Base-by-base conservation (phyloP, 2,888 invertebrate species). In the Aporophyla nigra region DNA sequence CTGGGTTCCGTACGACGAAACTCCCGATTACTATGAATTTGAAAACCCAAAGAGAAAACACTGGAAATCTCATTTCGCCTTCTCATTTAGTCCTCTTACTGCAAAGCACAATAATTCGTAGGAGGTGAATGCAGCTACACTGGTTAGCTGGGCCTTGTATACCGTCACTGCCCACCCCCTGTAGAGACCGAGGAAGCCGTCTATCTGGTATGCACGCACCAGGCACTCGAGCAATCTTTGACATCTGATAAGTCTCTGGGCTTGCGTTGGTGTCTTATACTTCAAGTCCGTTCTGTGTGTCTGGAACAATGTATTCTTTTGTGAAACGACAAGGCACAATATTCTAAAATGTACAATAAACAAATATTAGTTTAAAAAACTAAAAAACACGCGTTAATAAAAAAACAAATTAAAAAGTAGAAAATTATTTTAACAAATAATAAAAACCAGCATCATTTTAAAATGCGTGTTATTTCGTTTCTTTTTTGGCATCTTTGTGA, bases 91-190 rank as follows among this genome's bases (percentile, higher is more conserved):
- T n/a, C 10, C 92, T 71, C 94, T 92, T 2, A 94, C 78, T 0
- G 84, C 67, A 61, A 90, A 92, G 78, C 96, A 96, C 2, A 92
- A 66, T 0, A 95, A 87, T 81, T 96, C 96, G 73, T 96, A 96
- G 0, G 93, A 90, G 0, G 95, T 95, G 78, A 94, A 96, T 0
- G 94, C 92, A 0, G 94, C 84, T 0, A 96, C 74, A 70, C 93
- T 95, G 2, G 94, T 93, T 1, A 95, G 2, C 59, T 95, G 95
- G 0, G 96, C 92, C 70, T 96, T 96, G 74, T 90, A 91, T 0
- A 95, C 85, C 0, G 96, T 95, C 14, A 96, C 91, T 1, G 87
- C 85, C 92, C 93, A 94, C 0, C 96, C 96, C 27, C 93, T 86
- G 77, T 89, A 96, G 0, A 96, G 87, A 0, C 96, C 96, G 1